A percentile compares a stretch with the other conserved stretches of the same genome.
Conservation (phyloP, 2,797 vertebrate genomes). For the Acanthis flammea region DNA sequence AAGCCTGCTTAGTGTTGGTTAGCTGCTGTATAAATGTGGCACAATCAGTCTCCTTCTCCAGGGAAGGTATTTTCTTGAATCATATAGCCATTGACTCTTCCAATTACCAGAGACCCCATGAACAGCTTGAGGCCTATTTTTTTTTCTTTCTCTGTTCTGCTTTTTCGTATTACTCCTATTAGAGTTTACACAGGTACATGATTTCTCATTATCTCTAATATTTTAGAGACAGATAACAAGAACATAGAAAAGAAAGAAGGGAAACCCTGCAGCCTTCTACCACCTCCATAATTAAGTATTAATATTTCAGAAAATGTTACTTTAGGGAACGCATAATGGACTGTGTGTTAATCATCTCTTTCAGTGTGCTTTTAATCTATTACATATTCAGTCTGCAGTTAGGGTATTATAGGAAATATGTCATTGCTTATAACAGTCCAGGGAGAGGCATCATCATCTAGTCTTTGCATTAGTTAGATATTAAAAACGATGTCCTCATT, state of each 20-base stretch:
- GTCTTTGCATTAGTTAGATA: not conserved
- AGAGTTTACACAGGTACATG: conserved; percentile 73
- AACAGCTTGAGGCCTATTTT: conserved; percentile 59
- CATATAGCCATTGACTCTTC: conserved; percentile 80
- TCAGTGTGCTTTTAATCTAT: conserved; percentile 33
- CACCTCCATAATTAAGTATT: conserved; percentile 70
- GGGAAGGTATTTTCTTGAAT: conserved; percentile 79
- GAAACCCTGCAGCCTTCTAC: conserved; percentile 29
- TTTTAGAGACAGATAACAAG: conserved; percentile 65
- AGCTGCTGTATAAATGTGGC: conserved; percentile 74
- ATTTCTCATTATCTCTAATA: conserved; percentile 73
- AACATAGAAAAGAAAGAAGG: conserved; percentile 49
- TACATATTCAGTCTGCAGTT: conserved; percentile 22
- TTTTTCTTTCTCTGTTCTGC: conserved; percentile 22
- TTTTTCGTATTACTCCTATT: conserved; percentile 57
- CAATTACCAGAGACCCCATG: conserved; percentile 73
- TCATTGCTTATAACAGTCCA: conserved; percentile 43
- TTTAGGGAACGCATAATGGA: conserved; percentile 50
- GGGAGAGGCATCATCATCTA: not conserved
- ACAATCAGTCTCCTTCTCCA: conserved; percentile 78
- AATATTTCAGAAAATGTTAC: conserved; percentile 67
- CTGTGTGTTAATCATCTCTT: conserved; percentile 53
- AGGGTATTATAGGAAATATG: conserved; percentile 28
- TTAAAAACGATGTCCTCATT: not conserved
- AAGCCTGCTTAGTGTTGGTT: conserved; percentile 76